A percentile compares a stretch with the other conserved stretches of the same genome.
These are phyloP conservation scores for Pachycephus smyrnensis DNA, from an alignment of 2,888 invertebrate genomes.

Conservation along the genomic window DNA sequence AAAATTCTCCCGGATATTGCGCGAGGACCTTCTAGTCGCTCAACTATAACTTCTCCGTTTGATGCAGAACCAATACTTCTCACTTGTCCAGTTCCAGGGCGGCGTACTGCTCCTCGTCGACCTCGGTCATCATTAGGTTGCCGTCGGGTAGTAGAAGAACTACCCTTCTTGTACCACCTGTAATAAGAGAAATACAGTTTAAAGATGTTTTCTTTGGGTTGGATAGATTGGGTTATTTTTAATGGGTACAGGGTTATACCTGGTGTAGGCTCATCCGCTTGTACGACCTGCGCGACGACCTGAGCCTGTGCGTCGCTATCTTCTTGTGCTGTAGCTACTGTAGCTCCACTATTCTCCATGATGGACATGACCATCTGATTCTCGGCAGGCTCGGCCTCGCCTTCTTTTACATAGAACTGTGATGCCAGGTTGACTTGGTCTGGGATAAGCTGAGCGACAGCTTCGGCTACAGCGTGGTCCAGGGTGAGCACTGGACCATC, in stretches of 20 bases:
- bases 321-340: slow-evolving; percentile 64
- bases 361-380: slow-evolving; percentile 68
- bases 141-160: slow-evolving; percentile 88
- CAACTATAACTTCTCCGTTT: neutral
- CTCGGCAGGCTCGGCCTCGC: slow-evolving; percentile 53
- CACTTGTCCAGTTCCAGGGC: slow-evolving; percentile 74
- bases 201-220: neutral
- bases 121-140: slow-evolving; percentile 87
- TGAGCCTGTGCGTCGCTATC: slow-evolving; percentile 72
- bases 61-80: slow-evolving; percentile 25
- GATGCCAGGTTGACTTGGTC: slow-evolving; percentile 64
- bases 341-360: slow-evolving; percentile 59
- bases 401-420: slow-evolving; percentile 66
- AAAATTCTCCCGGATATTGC: neutral
- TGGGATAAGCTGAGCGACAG: slow-evolving; percentile 72
- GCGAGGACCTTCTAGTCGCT: neutral
- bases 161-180: slow-evolving; percentile 86
- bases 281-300: slow-evolving; percentile 87
- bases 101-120: slow-evolving; percentile 87
- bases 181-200: slow-evolving; percentile 34
- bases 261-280: slow-evolving; percentile 86
- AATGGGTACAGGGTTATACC: slow-evolving; percentile 69
- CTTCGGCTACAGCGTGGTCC: slow-evolving; percentile 69
- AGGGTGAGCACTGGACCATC: slow-evolving; percentile 71
- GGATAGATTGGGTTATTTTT: neutral